Base-by-base conservation (phyloP, 2,797 vertebrate species). In the Enoplosus armatus region DNA sequence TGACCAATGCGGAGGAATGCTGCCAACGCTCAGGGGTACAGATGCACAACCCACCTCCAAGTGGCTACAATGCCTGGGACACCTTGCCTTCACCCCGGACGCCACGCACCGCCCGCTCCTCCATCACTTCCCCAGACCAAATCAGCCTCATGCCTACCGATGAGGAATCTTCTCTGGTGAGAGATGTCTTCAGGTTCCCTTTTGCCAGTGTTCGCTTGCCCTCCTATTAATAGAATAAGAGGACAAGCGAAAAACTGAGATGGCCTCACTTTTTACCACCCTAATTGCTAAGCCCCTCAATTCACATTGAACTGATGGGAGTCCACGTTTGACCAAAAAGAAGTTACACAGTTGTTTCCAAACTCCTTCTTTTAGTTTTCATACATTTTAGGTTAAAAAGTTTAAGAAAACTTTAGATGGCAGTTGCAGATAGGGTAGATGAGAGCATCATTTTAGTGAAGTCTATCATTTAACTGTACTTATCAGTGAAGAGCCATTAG, bases 21-120 rank as follows among this genome's bases (percentile, higher is more conserved):
- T 99, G 98, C 94, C 98, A 99, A 87, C 97, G 98, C 29, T 99
- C 98, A 1, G 97, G 98, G n/a, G 97, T 99, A 39, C 98, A 98
- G 86, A 99, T 99, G 98, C 98, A 96, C 73, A 97, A 97, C 27
- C 98, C 98, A 8, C 98, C 97, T 29, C 98, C 98, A 6, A 98
- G 95, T 33, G 98, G 98, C 1, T 98, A 93, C 91, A 99, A 99
- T 14, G 96, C 98, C 5, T 99, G 98, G 98, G 98, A 99, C 90
- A 98, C 98, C 0, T 94, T 99, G 47, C 98, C 98, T 45, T 99
- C 98, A 0, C 98, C 98, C 0, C 95, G 97, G 15, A 99, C 98
- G 0, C 98, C 98, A 0, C 97, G 98, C 77, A 98, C 96, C 6
- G 97, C 96, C 12, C 97, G 96, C 43, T 98, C 98, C 61, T 98